These are phyloP conservation scores for Diploscapter pachys DNA, from an alignment of 1,140 invertebrate genomes.

Conservation along the genomic window DNA sequence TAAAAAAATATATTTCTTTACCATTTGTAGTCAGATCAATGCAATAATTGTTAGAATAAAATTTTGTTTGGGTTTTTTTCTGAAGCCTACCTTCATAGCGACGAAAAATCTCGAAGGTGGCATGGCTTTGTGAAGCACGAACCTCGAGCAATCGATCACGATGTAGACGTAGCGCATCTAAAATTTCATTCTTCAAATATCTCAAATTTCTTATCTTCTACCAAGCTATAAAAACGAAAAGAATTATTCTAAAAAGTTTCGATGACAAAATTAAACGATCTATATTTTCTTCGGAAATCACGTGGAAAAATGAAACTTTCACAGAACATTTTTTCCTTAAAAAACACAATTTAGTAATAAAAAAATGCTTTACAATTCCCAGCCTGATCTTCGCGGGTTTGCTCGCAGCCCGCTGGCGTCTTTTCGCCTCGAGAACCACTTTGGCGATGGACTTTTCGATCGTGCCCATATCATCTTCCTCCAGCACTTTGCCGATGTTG, in stretches of 20 bases:
- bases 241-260: too few species aligned
- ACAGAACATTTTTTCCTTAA: too few species aligned
- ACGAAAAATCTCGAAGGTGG: constrained; percentile 80
- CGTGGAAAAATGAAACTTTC: too few species aligned
- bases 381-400: constrained; percentile 60
- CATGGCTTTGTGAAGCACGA: constrained; percentile 88
- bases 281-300: too few species aligned
- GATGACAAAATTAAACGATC: too few species aligned
- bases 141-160: constrained; percentile 84
- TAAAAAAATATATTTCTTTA: not conserved
- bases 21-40: not conserved
- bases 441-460: constrained; percentile 60
- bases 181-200: constrained; percentile 28
- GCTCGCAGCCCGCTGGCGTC: constrained; percentile 54
- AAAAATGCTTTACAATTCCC: constrained; percentile 60
- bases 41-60: constrained; percentile 3
- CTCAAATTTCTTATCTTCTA: not conserved
- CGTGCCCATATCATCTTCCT: constrained; percentile 62
- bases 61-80: too few species aligned
- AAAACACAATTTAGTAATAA: not conserved
- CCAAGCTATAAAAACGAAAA: not conserved
- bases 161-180: constrained; percentile 78
- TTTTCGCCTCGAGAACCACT: constrained; percentile 60
- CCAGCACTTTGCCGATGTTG: constrained; percentile 60
- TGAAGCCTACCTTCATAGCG: constrained; percentile 53